Evolutionary conservation across 1,140 invertebrate species (phyloP), one percentile per base, ranked within the genome.

Genomic region (Triops longicaudatus): DNA sequence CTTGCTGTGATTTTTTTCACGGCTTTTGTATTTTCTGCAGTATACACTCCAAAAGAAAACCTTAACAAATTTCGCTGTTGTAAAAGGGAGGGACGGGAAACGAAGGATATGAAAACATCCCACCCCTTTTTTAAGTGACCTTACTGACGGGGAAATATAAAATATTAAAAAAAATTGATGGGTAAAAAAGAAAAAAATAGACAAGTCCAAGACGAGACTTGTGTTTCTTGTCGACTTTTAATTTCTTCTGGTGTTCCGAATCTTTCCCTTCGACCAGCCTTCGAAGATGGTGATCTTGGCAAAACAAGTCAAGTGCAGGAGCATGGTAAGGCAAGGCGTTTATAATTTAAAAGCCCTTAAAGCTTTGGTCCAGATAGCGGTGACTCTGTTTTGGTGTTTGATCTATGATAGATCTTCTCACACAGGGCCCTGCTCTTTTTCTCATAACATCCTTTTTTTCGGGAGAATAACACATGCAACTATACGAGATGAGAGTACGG

Each of bases 301-400:
- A 63, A 63, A 63, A 63, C 50, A 63, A 63, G 50, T 63, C 50
- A 63, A 63, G 50, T 63, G 50, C 50, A 63, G 22, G 50, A 37
- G 31, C 31, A n/a, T n/a, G n/a, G n/a, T n/a, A 37, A 37, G 31
- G 31, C 31, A 37, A 37, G 50, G 17, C 50, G 14, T 63, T 22
- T 63, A 14, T 63, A 63, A 63, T 63, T 63, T 63, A 63, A 63
- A 63, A 63, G 50, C 17, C 50, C 50, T 22, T 63, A 63, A n/a
- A 63, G 22, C 50, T 22, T 63, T 63, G 17, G 50, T 12, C 50
- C 50, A 63, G 50, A 63, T 63, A 63, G 50, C 50, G 50, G 50
- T 63, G 50, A 63, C 50, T 63, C 50, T 17, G 7, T 63, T n/a
- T 12, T 17, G 50, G 22, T n/a, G 50, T 63, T 63, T 63, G 50